A percentile compares a stretch with the other conserved stretches of the same genome.
Conservation (phyloP, 2,113 vertebrate species). For the Hippopotamus amphibius region DNA sequence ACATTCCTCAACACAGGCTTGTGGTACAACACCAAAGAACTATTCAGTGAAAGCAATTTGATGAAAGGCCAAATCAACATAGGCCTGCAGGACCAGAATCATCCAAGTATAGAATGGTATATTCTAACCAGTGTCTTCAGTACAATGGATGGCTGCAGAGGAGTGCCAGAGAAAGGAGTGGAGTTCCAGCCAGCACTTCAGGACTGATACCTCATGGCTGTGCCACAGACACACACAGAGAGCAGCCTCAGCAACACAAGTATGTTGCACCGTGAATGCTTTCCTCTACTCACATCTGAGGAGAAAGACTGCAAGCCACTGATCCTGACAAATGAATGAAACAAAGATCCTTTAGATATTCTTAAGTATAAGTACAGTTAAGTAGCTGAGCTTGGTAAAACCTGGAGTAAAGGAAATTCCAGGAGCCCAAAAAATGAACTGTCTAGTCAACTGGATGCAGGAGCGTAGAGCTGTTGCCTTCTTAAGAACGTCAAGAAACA, state of each 20-base stretch:
- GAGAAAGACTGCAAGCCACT: background rate
- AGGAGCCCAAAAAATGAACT: background rate
- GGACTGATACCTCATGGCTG: background rate
- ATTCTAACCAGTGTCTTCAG: background rate
- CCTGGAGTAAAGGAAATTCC: background rate
- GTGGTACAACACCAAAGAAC: background rate
- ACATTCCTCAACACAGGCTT: background rate
- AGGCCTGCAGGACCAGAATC: background rate
- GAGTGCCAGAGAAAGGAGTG: background rate
- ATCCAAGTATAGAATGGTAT: background rate
- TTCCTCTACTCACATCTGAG: background rate
- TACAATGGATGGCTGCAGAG: background rate
- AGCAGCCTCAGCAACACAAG: background rate
- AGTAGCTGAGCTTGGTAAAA: constrained; percentile 28
- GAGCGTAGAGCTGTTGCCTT: background rate
- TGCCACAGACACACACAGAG: background rate
- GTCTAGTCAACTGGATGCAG: background rate
- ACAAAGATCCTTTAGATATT: background rate
- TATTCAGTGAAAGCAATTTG: background rate
- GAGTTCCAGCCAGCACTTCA: background rate
- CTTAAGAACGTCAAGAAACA: background rate
- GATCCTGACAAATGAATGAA: background rate
- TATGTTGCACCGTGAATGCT: background rate
- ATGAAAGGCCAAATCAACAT: background rate
- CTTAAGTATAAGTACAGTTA: background rate